These are phyloP conservation scores for Picus viridis DNA, from an alignment of 2,797 vertebrate species.

Conservation along the genomic window DNA sequence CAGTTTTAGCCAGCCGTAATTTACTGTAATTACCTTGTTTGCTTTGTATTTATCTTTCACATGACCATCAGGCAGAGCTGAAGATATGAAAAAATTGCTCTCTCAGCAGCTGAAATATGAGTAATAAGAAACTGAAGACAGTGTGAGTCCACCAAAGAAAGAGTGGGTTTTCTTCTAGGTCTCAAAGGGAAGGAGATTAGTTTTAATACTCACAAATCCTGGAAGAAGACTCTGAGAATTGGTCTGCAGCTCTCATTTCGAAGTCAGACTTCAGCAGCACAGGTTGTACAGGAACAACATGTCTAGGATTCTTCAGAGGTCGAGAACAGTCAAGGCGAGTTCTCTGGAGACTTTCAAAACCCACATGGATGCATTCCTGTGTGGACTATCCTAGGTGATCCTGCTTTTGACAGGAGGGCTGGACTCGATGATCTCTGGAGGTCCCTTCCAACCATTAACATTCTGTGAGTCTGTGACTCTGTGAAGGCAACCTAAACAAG, in stretches of 20 bases:
- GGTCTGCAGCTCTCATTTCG: background rate
- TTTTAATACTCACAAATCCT: background rate
- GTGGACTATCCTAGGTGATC: too few relatives aligned
- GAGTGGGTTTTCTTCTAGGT: background rate
- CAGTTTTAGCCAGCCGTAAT: background rate
- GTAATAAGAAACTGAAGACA: background rate
- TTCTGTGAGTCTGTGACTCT: too few relatives aligned
- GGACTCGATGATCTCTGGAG: too few relatives aligned
- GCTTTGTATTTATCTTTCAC: background rate
- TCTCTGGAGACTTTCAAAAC: too few relatives aligned
- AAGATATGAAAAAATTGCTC: background rate
- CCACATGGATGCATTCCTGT: too few relatives aligned
- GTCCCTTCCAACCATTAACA: too few relatives aligned
- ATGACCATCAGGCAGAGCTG: background rate
- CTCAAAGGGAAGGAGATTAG: background rate
- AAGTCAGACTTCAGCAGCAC: background rate
- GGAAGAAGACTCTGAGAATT: background rate
- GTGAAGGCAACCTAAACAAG: background rate
- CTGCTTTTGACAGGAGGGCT: too few relatives aligned
- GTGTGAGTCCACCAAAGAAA: background rate
- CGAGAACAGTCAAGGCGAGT: background rate
- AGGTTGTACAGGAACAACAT: background rate
- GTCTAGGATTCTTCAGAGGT: background rate
- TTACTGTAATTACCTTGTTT: background rate
- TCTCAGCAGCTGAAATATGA: background rate